Evolutionary conservation across 1,140 invertebrate genomes (phyloP).

Genomic region (Magallana angulata): DNA sequence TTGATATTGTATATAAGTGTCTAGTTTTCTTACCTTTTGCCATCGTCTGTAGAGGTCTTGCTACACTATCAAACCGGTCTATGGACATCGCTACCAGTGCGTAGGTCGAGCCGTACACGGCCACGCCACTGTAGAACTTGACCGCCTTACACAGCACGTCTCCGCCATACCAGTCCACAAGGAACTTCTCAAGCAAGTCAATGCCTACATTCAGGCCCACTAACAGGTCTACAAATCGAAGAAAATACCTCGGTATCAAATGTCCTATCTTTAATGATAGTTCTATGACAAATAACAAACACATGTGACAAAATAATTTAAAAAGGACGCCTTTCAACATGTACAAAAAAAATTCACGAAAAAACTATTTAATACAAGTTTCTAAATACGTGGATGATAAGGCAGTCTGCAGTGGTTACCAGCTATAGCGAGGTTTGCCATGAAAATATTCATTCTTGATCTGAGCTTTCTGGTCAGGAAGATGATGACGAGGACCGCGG

Average conservation of each 20-base stretch:
- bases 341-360: too few species aligned
- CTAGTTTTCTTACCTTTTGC: neutral
- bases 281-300: too few species aligned
- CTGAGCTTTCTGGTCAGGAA: constrained; percentile 90
- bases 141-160: constrained; percentile 72
- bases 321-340: too few species aligned
- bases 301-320: too few species aligned
- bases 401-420: constrained; percentile 80
- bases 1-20: constrained; percentile 5
- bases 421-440: constrained; percentile 94
- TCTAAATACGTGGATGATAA: too few species aligned
- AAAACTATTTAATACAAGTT: neutral
- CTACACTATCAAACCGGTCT: constrained; percentile 96
- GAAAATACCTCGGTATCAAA: too few species aligned
- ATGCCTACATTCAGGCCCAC: constrained; percentile 70
- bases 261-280: too few species aligned
- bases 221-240: constrained; percentile 66
- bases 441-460: constrained; percentile 98
- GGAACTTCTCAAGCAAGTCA: constrained; percentile 70
- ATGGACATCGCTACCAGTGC: constrained; percentile 96
- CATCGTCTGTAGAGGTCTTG: constrained; percentile 80
- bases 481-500: constrained; percentile 90
- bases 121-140: constrained; percentile 67
- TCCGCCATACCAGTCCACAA: constrained; percentile 71
- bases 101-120: constrained; percentile 95